These are phyloP conservation scores for Lypha dubia DNA, from an alignment of 2,888 invertebrate species.

Conservation along the genomic window DNA sequence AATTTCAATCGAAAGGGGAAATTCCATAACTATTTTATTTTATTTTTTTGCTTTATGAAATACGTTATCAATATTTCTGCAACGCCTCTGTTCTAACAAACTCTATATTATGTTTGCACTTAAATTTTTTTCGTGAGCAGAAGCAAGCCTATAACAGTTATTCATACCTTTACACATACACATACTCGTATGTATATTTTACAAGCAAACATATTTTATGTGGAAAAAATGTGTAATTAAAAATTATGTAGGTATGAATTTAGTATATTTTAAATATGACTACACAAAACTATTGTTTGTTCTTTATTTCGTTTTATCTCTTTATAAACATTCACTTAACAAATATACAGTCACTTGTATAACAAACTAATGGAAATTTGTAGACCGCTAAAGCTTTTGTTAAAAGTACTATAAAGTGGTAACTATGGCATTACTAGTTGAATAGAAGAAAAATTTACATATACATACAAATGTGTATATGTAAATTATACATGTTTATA, in stretches of 20 bases:
- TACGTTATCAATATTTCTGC: background rate
- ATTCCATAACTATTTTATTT: too few relatives aligned
- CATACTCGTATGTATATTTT: too few relatives aligned
- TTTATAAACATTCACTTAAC: constrained; percentile 2
- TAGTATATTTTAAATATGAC: constrained; percentile 42
- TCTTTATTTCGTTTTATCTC: constrained; percentile 25
- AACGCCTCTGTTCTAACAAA: constrained; percentile 18
- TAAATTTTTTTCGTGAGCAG: constrained; percentile 19
- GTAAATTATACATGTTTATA: too few relatives aligned
- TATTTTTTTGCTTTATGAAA: too few relatives aligned
- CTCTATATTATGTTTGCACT: constrained; percentile 11
- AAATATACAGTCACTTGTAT: constrained; percentile 22
- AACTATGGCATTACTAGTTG: constrained; percentile 34
- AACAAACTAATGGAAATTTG: constrained; percentile 55
- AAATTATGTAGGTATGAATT: too few relatives aligned
- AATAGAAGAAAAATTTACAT: constrained; percentile 38
- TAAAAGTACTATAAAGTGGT: constrained; percentile 53
- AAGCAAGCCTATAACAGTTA: constrained; percentile 1
- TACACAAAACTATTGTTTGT: constrained; percentile 34
- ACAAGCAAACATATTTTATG: background rate
- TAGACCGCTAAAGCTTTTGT: constrained; percentile 69
- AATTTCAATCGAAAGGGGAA: too few relatives aligned
- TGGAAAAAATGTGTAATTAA: constrained; percentile 4
- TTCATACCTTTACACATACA: background rate
- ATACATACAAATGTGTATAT: background rate